A percentile compares a stretch with the other conserved stretches of the same genome.
phyloP scores from a whole-genome alignment of 2,797 vertebrate species.

The Micropoecilia bifurca region DNA sequence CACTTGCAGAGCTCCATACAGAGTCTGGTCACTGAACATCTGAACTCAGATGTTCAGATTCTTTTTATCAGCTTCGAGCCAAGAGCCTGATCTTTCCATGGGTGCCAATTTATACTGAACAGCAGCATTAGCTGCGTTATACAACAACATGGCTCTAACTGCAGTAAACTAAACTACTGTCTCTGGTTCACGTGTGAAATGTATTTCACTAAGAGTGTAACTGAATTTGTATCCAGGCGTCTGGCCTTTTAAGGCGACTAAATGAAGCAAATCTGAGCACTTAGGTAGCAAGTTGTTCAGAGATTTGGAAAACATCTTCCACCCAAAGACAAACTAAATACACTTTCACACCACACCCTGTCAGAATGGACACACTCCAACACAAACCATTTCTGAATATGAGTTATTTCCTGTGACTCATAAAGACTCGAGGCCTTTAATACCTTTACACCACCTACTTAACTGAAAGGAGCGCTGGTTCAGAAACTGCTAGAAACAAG shows the following conservation, averaged over 20 bases:
- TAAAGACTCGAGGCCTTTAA: constrained; percentile 37
- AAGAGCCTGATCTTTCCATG: background rate
- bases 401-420: constrained; percentile 70
- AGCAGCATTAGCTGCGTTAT: constrained; percentile 15
- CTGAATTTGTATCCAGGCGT: constrained; percentile 6
- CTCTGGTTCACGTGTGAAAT: constrained; percentile 1
- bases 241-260: constrained; percentile 10
- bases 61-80: no score
- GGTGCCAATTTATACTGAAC: background rate
- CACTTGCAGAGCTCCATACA: no score
- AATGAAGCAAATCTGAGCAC: constrained; percentile 17
- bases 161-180: background rate
- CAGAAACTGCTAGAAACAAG: constrained; percentile 26
- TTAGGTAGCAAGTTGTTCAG: constrained; percentile 61
- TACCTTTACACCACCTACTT: constrained; percentile 43
- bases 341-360: constrained; percentile 34
- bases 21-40: no score
- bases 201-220: constrained; percentile 5
- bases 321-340: constrained; percentile 50
- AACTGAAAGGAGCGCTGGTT: constrained; percentile 35
- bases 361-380: constrained; percentile 28
- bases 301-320: constrained; percentile 59
- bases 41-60: no score
- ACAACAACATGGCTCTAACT: background rate
- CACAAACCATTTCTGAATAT: constrained; percentile 27